Base-by-base conservation (phyloP, 2,888 invertebrate genomes). In the Lycia hirtaria region DNA sequence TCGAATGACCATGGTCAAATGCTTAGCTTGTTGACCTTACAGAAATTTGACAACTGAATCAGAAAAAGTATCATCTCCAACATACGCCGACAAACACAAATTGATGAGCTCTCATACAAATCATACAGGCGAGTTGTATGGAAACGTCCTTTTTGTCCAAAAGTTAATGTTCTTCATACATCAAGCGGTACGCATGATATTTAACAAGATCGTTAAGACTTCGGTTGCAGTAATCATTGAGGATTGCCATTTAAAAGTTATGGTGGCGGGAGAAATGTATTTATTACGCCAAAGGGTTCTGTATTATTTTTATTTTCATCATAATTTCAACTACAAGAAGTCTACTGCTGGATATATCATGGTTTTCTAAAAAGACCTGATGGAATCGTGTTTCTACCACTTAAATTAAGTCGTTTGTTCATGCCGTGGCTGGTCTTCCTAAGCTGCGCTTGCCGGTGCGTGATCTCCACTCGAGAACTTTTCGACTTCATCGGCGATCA, bases 151-250 rank as follows among this genome's bases (percentile, higher is more conserved):
- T 50, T 56, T 52, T 54, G 60, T 20, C 15, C 41, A 30, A 47
- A 57, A 57, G 35, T 63, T 71, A 77, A 79, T 78, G 72, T 69
- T 44, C 62, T 47, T 63, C 71, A 75, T 81, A 71, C 64, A 76
- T 79, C 76, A 80, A 53, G 61, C 64, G 63, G 67, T 59, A 52
- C 57, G 55, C 67, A 62, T 74, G 71, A 81, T 81, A 76, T 79
- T 73, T 81, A 74, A 77, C 70, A 58, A 45, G 65, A 76, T 82
- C 78, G 81, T 82, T 80, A 75, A 67, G 57, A 64, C 74, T 76
- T 73, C 64, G 73, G 76, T 68, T 68, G 70, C 64, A 68, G 69
- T 77, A 74, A 78, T 75, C 72, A 77, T 76, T 80, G 76, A 64
- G 63, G 45, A 30, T 62, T 26, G 30, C 24, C 32, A 17, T 30